phyloP scores from a whole-genome alignment of 92 coral and sea anemone genomes.

The Phenganax stokvisi region DNA sequence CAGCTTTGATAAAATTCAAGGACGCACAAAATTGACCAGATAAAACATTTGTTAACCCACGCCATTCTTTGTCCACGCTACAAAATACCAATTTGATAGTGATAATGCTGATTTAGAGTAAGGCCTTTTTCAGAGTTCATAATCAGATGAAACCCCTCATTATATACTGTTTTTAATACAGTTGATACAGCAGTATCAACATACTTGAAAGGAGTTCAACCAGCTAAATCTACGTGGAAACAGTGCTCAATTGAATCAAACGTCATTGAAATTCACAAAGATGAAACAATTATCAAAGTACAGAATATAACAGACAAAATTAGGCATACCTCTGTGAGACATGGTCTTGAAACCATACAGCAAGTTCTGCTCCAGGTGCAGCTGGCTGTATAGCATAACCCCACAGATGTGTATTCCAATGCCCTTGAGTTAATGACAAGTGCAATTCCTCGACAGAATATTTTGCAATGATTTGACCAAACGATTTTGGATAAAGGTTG shows the following conservation, averaged over 20 bases:
- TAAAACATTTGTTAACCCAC: conserved; percentile 81
- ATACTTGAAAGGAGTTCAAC: not conserved
- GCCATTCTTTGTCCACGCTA: conserved; percentile 89
- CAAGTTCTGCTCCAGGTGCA: conserved; percentile 96
- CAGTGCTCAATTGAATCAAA: no score
- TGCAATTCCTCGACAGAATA: conserved; percentile 91
- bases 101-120: not conserved
- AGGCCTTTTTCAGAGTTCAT: not conserved
- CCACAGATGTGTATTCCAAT: conserved; percentile 87
- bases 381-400: conserved; percentile 84
- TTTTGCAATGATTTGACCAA: conserved; percentile 84
- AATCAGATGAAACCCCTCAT: not conserved
- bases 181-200: not conserved
- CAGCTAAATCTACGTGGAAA: no score
- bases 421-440: conserved; percentile 88
- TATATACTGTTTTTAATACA: not conserved
- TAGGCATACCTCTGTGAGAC: conserved; percentile 61
- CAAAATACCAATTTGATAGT: not conserved
- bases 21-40: conserved; percentile 99
- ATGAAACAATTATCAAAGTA: no score
- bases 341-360: conserved; percentile 92
- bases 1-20: conserved; percentile 82
- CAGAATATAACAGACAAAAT: not conserved
- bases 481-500: conserved; percentile 85
- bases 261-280: no score